Percentiles rank a stretch among this genome's conserved stretches.
phyloP scores from a whole-genome alignment of 37 sponge, comb jelly and placozoan species.

The Beroe ovata region DNA sequence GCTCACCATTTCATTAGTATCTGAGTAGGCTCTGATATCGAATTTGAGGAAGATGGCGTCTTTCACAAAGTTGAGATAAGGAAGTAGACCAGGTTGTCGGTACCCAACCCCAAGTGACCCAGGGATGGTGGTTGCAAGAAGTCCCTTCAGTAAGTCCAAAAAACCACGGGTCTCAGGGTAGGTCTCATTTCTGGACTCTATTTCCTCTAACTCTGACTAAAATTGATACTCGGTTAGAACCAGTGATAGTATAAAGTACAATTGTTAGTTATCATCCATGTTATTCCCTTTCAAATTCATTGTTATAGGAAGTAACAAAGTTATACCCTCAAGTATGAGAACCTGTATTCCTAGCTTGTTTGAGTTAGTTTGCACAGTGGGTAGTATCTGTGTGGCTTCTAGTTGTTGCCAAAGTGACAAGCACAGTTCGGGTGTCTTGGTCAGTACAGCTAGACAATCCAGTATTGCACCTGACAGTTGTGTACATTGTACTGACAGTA shows the following conservation, averaged over 20 bases:
- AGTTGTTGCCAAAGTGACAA: conserved; percentile 53
- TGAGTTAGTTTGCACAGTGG: conserved; percentile 22
- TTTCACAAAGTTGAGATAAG: conserved; percentile 84
- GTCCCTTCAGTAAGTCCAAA: conserved; percentile 77
- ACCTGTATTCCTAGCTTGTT: conserved; percentile 63
- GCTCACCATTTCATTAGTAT: conserved; percentile 86
- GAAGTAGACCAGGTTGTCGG: conserved; percentile 79
- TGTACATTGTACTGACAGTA: not conserved
- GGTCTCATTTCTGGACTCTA: conserved; percentile 86
- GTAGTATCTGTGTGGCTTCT: conserved; percentile 59
- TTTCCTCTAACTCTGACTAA: conserved; percentile 92
- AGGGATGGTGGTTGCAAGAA: conserved; percentile 82
- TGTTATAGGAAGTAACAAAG: no score
- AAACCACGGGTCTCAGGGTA: conserved; percentile 93
- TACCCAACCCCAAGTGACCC: conserved; percentile 77
- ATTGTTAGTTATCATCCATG: no score
- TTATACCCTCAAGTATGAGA: no score
- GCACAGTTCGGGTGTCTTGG: conserved; percentile 75
- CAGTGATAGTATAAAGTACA: no score
- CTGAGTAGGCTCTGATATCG: conserved; percentile 77
- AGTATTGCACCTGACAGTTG: conserved; percentile 68
- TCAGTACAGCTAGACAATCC: conserved; percentile 80
- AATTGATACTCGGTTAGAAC: no score
- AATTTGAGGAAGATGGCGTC: conserved; percentile 88
- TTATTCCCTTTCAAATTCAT: no score